These are phyloP conservation scores for Phallusia fumigata DNA, from an alignment of 23 tunicate species.

Conservation along the genomic window DNA sequence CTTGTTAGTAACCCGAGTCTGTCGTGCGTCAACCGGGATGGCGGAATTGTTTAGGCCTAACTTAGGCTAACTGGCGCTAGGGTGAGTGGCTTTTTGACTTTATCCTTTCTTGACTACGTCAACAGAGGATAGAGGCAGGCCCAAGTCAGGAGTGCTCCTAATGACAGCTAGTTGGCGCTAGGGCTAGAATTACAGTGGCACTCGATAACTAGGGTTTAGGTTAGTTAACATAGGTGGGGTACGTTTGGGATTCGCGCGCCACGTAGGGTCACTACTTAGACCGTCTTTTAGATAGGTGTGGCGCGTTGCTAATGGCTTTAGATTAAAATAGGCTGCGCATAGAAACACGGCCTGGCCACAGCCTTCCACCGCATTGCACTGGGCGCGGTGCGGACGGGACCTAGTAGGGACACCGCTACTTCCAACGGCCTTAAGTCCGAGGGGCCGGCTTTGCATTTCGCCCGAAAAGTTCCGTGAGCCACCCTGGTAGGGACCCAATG, in stretches of 20 bases:
- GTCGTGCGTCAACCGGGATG: too few species aligned
- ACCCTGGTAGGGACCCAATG: background rate
- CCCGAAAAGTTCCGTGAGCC: background rate
- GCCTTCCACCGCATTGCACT: too few species aligned
- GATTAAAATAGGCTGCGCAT: background rate
- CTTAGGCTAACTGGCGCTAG: too few species aligned
- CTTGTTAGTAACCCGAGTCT: too few species aligned
- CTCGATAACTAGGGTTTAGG: slow-evolving; percentile 6
- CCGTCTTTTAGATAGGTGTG: background rate
- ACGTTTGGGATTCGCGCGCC: slow-evolving; percentile 6
- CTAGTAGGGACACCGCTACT: too few species aligned
- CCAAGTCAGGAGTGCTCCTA: too few species aligned
- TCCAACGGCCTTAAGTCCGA: background rate
- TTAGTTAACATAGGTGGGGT: background rate
- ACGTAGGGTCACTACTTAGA: background rate
- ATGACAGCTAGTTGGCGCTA: too few species aligned
- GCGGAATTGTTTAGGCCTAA: too few species aligned
- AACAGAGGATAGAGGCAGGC: too few species aligned
- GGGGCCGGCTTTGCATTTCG: background rate
- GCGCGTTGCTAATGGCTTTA: slow-evolving; percentile 1
- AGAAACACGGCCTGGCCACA: slow-evolving; percentile 12
- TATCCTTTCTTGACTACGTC: too few species aligned
- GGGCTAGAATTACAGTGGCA: slow-evolving; percentile 7
- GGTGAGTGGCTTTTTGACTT: too few species aligned
- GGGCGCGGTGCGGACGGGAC: too few species aligned